phyloP scores from a whole-genome alignment of 2,113 vertebrate species.

The Elanoides forficatus region DNA sequence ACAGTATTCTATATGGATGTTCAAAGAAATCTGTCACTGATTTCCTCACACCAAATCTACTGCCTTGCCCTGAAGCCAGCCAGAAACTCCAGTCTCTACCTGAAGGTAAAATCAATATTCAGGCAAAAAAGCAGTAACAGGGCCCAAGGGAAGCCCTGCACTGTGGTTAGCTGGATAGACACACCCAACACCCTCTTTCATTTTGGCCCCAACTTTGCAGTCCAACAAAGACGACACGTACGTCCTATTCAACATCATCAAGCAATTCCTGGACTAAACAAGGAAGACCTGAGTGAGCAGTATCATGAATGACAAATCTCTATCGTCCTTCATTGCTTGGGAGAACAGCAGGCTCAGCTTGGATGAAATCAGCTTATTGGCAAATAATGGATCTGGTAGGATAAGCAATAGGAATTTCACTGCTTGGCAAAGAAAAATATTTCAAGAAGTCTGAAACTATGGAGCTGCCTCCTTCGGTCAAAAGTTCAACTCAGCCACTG shows the following conservation, averaged over 20 bases:
- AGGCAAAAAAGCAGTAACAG: background rate
- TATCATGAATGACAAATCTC: background rate
- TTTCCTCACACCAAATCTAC: background rate
- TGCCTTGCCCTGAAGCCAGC: background rate
- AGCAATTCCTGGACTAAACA: background rate
- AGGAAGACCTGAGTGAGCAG: background rate
- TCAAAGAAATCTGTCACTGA: background rate
- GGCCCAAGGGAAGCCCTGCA: background rate
- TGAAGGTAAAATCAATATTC: background rate
- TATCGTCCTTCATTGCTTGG: background rate
- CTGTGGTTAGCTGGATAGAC: background rate
- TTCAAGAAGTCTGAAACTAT: background rate
- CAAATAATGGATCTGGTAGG: background rate
- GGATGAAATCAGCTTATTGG: background rate
- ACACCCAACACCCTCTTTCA: background rate
- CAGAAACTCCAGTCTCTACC: background rate
- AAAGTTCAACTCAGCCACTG: background rate
- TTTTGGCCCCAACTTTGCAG: background rate
- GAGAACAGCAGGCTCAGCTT: background rate
- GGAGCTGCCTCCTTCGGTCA: background rate
- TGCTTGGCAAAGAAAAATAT: background rate
- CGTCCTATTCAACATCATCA: background rate
- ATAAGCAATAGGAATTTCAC: background rate
- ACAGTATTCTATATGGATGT: background rate
- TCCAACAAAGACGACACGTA: accelerated